These are phyloP conservation scores for Cecidostiba fungosa DNA, from an alignment of 2,888 invertebrate genomes.

Conservation along the genomic window DNA sequence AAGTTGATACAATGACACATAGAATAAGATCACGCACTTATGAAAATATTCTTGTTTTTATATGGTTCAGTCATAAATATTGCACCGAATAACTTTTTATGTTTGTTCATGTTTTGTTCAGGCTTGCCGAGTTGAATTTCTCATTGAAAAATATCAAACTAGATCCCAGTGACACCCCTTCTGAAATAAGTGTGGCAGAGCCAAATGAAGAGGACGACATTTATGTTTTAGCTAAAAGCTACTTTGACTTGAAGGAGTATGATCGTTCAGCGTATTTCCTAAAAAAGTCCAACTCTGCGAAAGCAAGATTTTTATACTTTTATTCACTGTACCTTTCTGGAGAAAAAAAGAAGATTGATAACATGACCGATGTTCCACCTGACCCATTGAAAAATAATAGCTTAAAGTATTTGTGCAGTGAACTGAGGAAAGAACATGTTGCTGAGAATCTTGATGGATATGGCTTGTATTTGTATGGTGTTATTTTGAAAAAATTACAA, in stretches of 20 bases:
- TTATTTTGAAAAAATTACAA: slow-evolving; percentile 93
- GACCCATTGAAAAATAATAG: slow-evolving; percentile 81
- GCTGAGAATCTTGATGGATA: slow-evolving; percentile 91
- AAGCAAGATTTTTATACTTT: slow-evolving; percentile 90
- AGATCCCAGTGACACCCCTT: slow-evolving; percentile 81
- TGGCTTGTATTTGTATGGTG: slow-evolving; percentile 93
- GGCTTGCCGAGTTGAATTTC: slow-evolving; percentile 91
- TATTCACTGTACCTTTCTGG: slow-evolving; percentile 94
- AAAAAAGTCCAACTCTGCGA: slow-evolving; percentile 86
- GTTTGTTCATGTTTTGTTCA: slow-evolving; percentile 69
- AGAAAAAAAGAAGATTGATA: slow-evolving; percentile 94
- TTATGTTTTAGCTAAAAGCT: slow-evolving; percentile 91
- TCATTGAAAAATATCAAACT: slow-evolving; percentile 87
- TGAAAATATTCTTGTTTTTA: too few species aligned
- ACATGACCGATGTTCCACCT: slow-evolving; percentile 87
- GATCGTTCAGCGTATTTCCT: slow-evolving; percentile 92
- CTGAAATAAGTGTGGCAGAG: slow-evolving; percentile 80
- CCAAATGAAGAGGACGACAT: slow-evolving; percentile 85
- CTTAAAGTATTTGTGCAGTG: slow-evolving; percentile 82
- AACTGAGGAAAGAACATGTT: slow-evolving; percentile 83
- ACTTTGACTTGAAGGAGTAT: slow-evolving; percentile 95
- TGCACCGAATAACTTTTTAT: background rate
- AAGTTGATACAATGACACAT: background rate
- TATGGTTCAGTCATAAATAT: background rate
- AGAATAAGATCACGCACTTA: too few species aligned